Evolutionary conservation across 2,113 vertebrate species (phyloP).

Genomic region (Cygnus buccinator): DNA sequence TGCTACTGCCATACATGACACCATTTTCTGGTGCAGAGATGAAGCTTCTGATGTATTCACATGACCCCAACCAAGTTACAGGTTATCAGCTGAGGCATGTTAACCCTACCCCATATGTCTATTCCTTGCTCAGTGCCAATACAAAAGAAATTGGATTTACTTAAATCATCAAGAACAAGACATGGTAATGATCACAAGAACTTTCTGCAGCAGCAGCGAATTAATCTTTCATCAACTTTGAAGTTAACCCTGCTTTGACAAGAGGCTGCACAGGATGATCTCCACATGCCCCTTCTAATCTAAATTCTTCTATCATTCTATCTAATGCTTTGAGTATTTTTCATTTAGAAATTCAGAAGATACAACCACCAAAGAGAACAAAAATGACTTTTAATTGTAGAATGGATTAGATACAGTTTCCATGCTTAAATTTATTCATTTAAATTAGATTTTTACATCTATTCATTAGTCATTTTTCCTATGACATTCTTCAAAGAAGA

Average conservation of each 20-base stretch:
- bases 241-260: background rate
- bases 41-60: background rate
- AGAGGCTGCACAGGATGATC: background rate
- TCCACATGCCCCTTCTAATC: background rate
- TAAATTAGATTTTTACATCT: background rate
- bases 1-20: background rate
- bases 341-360: background rate
- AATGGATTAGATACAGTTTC: background rate
- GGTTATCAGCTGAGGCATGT: background rate
- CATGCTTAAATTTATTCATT: background rate
- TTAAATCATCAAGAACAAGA: background rate
- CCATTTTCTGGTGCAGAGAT: background rate
- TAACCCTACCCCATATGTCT: background rate
- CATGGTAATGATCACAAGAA: background rate
- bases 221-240: background rate
- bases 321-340: background rate
- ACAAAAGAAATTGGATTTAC: background rate
- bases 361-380: background rate
- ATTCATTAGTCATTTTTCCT: background rate
- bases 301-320: background rate
- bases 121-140: background rate
- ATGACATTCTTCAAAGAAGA: background rate
- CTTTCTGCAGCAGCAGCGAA: background rate
- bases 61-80: background rate
- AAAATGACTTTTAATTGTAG: background rate